Conservation (phyloP, 2,888 invertebrate species). For the Erebia ligea region DNA sequence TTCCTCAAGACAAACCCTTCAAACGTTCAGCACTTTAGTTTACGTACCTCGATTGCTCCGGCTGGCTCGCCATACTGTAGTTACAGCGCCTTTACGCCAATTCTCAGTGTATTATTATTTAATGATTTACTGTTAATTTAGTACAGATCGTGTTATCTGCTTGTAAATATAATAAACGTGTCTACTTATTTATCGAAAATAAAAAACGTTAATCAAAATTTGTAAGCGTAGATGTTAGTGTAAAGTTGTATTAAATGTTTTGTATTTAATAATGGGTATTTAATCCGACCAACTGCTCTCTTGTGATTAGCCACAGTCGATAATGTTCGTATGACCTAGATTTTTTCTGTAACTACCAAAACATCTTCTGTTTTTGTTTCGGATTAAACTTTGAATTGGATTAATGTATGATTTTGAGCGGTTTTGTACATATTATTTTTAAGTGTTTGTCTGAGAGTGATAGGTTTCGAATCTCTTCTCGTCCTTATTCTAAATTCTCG, state of each 20-base stretch:
- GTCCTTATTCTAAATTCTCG: conserved; percentile 62
- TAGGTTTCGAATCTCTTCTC: conserved; percentile 80
- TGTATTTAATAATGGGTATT: conserved; percentile 81
- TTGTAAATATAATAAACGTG: conserved; percentile 81
- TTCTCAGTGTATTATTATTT: conserved; percentile 83
- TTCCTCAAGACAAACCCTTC: conserved; percentile 40
- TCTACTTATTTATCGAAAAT: conserved; percentile 81
- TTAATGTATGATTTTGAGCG: conserved; percentile 76
- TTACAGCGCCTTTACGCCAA: conserved; percentile 81
- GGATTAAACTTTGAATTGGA: conserved; percentile 47
- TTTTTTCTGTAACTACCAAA: conserved; percentile 54
- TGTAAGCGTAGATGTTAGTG: conserved; percentile 81
- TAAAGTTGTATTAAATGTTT: conserved; percentile 81
- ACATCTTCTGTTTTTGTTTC: conserved; percentile 57
- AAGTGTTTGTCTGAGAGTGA: conserved; percentile 78
- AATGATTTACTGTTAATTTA: conserved; percentile 78
- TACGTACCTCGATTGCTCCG: conserved; percentile 59
- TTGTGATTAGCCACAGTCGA: conserved; percentile 73
- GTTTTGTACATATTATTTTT: conserved; percentile 80
- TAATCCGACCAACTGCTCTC: conserved; percentile 80
- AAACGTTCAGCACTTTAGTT: conserved; percentile 38
- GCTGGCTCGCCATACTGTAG: conserved; percentile 76
- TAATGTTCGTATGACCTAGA: conserved; percentile 57
- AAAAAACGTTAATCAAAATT: conserved; percentile 69
- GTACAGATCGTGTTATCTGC: conserved; percentile 79